Conservation (phyloP, 2,113 vertebrate genomes). For the Tamias sibiricus region DNA sequence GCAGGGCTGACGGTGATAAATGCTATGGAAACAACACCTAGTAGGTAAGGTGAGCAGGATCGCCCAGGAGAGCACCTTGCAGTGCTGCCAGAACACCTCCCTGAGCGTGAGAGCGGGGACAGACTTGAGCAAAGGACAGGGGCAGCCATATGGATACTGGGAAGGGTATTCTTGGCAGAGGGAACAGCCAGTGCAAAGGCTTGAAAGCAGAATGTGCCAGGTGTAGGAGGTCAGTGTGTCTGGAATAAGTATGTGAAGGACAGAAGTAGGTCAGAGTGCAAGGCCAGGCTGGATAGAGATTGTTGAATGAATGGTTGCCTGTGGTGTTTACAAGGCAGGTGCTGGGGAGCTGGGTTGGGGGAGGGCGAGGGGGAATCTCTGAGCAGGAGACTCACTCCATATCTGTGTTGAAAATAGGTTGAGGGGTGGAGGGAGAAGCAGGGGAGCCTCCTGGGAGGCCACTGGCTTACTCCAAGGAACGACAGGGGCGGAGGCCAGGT, state of each 20-base stretch:
- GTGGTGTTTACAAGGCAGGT: neutral
- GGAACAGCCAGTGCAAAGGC: neutral
- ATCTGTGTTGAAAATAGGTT: neutral
- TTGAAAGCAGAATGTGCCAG: neutral
- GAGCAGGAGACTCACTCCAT: neutral
- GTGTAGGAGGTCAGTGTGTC: neutral
- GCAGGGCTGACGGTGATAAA: neutral
- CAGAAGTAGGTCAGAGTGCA: neutral
- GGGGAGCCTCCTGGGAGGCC: neutral
- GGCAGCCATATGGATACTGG: neutral
- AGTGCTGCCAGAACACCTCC: neutral
- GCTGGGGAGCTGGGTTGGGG: neutral
- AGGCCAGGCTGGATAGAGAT: neutral
- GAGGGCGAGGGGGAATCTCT: neutral
- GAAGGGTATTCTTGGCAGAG: neutral
- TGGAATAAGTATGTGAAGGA: neutral
- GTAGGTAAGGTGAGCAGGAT: neutral
- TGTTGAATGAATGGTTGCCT: neutral
- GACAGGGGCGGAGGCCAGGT: neutral
- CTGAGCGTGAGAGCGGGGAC: neutral
- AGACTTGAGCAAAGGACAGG: neutral
- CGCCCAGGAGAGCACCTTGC: rapidly evolving
- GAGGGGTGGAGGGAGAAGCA: neutral
- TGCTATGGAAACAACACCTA: neutral
- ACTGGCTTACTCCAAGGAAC: neutral